These are phyloP conservation scores for Tapera naevia DNA, from an alignment of 2,797 vertebrate species.

Conservation along the genomic window DNA sequence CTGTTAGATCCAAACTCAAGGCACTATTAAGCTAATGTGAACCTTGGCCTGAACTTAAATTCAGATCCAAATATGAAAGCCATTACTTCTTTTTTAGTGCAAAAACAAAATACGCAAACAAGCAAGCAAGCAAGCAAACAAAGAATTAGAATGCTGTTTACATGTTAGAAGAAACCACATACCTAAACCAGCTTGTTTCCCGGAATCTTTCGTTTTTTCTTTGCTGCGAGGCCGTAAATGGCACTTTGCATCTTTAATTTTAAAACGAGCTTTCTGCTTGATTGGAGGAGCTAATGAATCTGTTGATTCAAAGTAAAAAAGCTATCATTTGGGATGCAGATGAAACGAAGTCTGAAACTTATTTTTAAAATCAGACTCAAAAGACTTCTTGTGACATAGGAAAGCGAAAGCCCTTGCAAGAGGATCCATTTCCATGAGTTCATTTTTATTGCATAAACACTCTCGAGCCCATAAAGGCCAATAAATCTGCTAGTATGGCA, in stretches of 20 bases:
- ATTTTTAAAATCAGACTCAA: background rate
- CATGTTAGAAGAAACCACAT: background rate
- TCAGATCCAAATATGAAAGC: background rate
- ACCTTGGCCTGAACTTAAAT: background rate
- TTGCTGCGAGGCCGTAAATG: conserved; percentile 88
- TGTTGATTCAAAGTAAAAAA: conserved; percentile 58
- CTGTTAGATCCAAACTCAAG: background rate
- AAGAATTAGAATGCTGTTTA: background rate
- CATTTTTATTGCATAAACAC: background rate
- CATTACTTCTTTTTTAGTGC: background rate
- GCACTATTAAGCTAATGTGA: background rate
- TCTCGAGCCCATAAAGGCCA: background rate
- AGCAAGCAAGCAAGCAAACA: background rate
- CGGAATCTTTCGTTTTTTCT: conserved; percentile 83
- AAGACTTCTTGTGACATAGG: background rate
- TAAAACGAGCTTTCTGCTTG: conserved; percentile 93
- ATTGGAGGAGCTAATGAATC: conserved; percentile 83
- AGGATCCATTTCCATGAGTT: background rate
- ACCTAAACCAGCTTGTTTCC: conserved; percentile 85
- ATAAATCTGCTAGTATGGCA: background rate
- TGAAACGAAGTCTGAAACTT: background rate
- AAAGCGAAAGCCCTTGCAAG: background rate
- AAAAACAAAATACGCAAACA: background rate
- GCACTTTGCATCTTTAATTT: conserved; percentile 95
- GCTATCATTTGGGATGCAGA: background rate